phyloP scores from a whole-genome alignment of 1,140 invertebrate species.

The Drosophila lacertosa region DNA sequence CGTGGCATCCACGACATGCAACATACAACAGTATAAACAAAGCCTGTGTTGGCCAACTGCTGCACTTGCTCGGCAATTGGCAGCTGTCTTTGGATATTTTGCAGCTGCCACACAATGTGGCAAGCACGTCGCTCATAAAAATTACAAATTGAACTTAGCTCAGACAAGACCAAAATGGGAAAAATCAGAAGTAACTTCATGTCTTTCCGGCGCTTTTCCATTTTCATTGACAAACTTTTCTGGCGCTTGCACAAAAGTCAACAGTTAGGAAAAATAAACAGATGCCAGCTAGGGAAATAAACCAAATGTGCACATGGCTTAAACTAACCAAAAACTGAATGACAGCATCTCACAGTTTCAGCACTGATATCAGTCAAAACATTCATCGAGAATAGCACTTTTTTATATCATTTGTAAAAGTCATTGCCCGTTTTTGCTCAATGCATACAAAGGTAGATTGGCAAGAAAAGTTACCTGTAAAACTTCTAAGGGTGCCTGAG shows the following conservation, averaged over 20 bases:
- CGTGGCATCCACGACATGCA: constrained; percentile 24
- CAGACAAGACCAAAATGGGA: background rate
- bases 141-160: constrained; percentile 56
- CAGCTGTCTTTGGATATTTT: constrained; percentile 25
- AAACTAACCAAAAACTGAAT: background rate
- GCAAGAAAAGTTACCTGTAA: too few species aligned
- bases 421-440: too few species aligned
- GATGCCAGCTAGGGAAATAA: background rate
- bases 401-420: too few species aligned
- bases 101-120: too few species aligned
- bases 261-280: background rate
- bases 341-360: too few species aligned
- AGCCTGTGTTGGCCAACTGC: constrained; percentile 27
- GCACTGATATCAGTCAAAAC: too few species aligned
- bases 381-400: too few species aligned
- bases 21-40: constrained; percentile 25
- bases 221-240: constrained; percentile 5
- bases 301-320: background rate
- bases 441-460: too few species aligned
- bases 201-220: background rate
- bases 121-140: constrained; percentile 65
- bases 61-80: background rate
- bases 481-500: too few species aligned
- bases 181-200: background rate
- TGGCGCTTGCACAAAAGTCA: background rate